Base-by-base conservation (phyloP, 2,113 vertebrate species). In the Heterotilapia buettikoferi region DNA sequence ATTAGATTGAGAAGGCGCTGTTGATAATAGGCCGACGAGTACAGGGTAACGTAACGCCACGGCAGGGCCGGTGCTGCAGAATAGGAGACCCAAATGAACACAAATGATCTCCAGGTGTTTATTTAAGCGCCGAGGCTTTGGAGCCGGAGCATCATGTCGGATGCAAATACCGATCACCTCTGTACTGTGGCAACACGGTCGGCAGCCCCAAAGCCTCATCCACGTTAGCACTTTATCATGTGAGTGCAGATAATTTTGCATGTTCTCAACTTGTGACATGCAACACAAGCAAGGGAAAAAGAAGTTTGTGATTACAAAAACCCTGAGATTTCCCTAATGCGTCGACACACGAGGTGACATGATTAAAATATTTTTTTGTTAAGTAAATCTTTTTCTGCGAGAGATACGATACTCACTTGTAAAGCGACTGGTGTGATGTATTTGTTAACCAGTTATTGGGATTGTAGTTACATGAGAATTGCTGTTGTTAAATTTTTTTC, bases 141-240 rank as follows among this genome's bases (percentile, higher is more conserved):
- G n/a, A 89, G 82, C 84, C 31, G 6, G 73, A 81, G 87, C 93
- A 86, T 93, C 89, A 89, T 90, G 90, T 93, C 21, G 16, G 50
- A 96, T 96, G 95, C 95, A 96, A 96, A 96, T 95, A 56, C 88
- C 56, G 89, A 91, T 94, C 94, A 94, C 88, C 94, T 94, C 89
- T 88, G 73, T 10, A 13, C 84, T 89, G 88, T 24, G 92, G 82
- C 90, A 66, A 43, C 88, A 47, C 26, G 90, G 92, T 76, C 91
- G 89, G 52, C 90, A 86, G 84, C 86, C 86, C 84, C 36, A 61
- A 80, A 90, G 92, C 89, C 88, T 87, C 85, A 47, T 92, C 84
- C 87, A 89, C 43, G 78, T 83, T 84, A 16, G 73, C 84, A 53
- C 86, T 89, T 86, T 4, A 86, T 90, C 92, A 87, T 73, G 88